Percentiles rank a stretch among this genome's conserved stretches.
These are phyloP conservation scores for Nasonia longicornis DNA, from an alignment of 1,140 invertebrate species.

Conservation along the genomic window DNA sequence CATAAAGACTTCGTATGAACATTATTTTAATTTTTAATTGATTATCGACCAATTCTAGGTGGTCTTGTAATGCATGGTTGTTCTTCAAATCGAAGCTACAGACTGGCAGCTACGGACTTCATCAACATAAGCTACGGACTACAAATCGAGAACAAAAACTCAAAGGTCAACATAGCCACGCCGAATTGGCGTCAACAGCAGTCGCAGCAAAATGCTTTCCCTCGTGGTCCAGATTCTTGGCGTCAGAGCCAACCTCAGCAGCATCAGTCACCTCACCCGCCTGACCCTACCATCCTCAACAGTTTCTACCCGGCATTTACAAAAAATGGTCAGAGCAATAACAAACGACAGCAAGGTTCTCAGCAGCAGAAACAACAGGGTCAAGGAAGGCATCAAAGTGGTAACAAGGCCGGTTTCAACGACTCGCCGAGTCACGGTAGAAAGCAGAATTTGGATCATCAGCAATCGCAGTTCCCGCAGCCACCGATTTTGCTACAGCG, in stretches of 20 bases:
- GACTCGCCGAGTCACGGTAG: neutral
- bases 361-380: neutral
- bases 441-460: neutral
- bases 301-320: constrained; percentile 14
- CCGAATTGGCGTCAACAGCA: constrained; percentile 36
- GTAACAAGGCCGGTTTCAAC: neutral
- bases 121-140: constrained; percentile 74
- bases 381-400: neutral
- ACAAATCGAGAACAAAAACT: constrained; percentile 64
- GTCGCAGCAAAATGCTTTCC: constrained; percentile 3
- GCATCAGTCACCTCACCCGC: neutral
- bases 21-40: constrained; percentile 4
- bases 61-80: constrained; percentile 73
- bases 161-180: neutral
- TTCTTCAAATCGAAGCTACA: constrained; percentile 69
- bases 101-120: constrained; percentile 70
- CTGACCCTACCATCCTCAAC: neutral
- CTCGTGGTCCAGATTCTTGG: neutral
- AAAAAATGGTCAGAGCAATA: constrained; percentile 10
- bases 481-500: constrained; percentile 24
- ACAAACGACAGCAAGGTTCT: neutral
- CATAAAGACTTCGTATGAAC: neutral
- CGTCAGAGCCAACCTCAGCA: neutral
- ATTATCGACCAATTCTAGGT: constrained; percentile 62
- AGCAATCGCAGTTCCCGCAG: neutral